Conservation (phyloP, 2,888 invertebrate species). For the Steinernema carpocapsae region DNA sequence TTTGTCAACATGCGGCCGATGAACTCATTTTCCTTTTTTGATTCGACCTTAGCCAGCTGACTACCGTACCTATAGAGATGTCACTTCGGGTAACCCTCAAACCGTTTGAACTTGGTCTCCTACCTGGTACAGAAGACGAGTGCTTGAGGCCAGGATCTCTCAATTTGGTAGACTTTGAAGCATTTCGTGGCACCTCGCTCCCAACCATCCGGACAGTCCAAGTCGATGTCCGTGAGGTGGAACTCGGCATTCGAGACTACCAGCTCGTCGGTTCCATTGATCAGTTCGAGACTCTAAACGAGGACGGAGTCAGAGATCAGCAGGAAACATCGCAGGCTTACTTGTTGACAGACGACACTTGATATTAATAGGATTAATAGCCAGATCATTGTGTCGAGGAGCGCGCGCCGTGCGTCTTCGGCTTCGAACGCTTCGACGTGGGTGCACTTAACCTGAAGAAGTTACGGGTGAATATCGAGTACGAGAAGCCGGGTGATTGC, state of each 20-base stretch:
- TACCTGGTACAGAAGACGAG: conserved; percentile 64
- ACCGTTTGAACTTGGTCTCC: not conserved
- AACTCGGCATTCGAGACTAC: conserved; percentile 29
- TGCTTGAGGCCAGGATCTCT: conserved; percentile 68
- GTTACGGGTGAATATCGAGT: not conserved
- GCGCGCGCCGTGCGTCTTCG: conserved; percentile 24
- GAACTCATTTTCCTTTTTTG: conserved; percentile 87
- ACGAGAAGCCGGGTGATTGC: conserved; percentile 10
- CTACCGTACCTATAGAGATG: conserved; percentile 82
- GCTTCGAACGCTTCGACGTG: conserved; percentile 9
- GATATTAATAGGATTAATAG: conserved; percentile 33
- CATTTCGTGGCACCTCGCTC: conserved; percentile 62
- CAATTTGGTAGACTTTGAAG: conserved; percentile 55
- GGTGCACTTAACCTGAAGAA: conserved; percentile 24
- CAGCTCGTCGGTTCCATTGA: conserved; percentile 25
- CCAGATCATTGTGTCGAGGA: conserved; percentile 20
- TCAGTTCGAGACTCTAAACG: not conserved
- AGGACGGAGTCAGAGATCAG: not conserved
- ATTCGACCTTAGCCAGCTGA: conserved; percentile 88
- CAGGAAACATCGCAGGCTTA: not conserved
- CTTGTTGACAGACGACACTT: conserved; percentile 24
- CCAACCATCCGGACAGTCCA: conserved; percentile 67
- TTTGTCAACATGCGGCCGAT: conserved; percentile 79
- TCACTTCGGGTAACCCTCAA: conserved; percentile 11
- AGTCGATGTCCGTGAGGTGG: conserved; percentile 51